A percentile compares a stretch with the other conserved stretches of the same genome.
phyloP scores from a whole-genome alignment of 1,140 invertebrate genomes.

The Temnothorax nylanderi region DNA sequence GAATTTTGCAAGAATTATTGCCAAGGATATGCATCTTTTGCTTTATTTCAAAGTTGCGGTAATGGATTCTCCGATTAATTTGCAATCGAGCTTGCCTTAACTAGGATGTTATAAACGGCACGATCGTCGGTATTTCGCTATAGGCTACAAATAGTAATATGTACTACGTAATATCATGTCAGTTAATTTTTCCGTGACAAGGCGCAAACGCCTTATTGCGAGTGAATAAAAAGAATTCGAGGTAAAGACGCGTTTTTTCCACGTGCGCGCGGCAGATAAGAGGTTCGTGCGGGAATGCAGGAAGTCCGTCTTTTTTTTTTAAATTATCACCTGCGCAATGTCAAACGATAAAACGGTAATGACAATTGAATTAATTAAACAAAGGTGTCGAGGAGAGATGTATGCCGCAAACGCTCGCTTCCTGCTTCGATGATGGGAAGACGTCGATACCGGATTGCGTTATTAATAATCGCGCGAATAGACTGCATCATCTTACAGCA shows the following conservation, averaged over 20 bases:
- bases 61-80: neutral
- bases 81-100: neutral
- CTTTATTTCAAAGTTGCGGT: neutral
- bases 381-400: conserved; percentile 8
- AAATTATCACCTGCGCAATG: conserved; percentile 15
- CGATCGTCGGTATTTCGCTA: neutral
- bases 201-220: neutral
- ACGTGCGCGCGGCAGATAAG: neutral
- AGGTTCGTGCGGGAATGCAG: conserved; percentile 24
- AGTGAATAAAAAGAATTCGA: conserved; percentile 17
- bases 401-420: neutral
- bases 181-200: neutral
- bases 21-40: neutral
- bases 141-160: conserved; percentile 30
- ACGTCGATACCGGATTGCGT: conserved; percentile 25
- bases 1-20: conserved; percentile 9
- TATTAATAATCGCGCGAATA: conserved; percentile 40
- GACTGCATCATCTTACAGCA: neutral
- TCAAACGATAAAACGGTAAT: conserved; percentile 32
- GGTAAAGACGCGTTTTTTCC: conserved; percentile 20
- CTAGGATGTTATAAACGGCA: neutral
- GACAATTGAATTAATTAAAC: conserved; percentile 55
- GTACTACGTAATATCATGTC: conserved; percentile 2
- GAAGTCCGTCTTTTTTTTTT: conserved; percentile 38
- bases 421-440: conserved; percentile 28